Evolutionary conservation across 2,113 vertebrate species (phyloP).

Genomic region (Tetraodon nigroviridis): DNA sequence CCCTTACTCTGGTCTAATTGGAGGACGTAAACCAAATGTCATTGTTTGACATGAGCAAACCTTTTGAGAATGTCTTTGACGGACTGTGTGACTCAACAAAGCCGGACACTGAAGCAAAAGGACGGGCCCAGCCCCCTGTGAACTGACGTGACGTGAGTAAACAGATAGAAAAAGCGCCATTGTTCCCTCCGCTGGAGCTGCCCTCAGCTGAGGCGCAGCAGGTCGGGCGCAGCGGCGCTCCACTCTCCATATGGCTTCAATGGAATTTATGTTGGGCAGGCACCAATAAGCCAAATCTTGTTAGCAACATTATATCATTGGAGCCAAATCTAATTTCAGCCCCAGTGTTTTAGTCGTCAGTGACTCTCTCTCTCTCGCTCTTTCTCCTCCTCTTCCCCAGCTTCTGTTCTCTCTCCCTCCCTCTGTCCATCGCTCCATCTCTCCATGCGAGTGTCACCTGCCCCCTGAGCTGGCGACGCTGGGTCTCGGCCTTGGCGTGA

Average conservation of each 20-base stretch:
- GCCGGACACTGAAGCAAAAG: neutral
- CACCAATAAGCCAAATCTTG: conserved; percentile 75
- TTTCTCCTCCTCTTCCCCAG: conserved; percentile 10
- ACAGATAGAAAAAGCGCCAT: conserved; percentile 16
- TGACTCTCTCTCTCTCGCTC: conserved; percentile 19
- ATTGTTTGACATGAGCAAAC: no score
- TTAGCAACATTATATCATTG: conserved; percentile 74
- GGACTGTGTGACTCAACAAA: conserved; percentile 15
- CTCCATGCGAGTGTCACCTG: conserved; percentile 69
- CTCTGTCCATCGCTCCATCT: conserved; percentile 46
- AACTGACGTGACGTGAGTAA: conserved; percentile 16
- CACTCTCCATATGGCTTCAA: conserved; percentile 65
- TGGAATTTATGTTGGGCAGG: conserved; percentile 76
- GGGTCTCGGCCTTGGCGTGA: conserved; percentile 69
- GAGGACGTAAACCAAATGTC: no score
- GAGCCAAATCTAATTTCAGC: conserved; percentile 73
- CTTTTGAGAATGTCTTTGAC: no score
- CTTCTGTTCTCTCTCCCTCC: conserved; percentile 23
- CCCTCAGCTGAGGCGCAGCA: conserved; percentile 28
- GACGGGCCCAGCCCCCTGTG: neutral
- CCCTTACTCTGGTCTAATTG: no score
- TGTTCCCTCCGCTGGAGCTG: conserved; percentile 18
- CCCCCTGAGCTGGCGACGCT: conserved; percentile 62
- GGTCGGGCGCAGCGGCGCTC: conserved; percentile 39
- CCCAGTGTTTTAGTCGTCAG: conserved; percentile 62